phyloP scores from a whole-genome alignment of 2,888 invertebrate species.

The Meteorus colon region DNA sequence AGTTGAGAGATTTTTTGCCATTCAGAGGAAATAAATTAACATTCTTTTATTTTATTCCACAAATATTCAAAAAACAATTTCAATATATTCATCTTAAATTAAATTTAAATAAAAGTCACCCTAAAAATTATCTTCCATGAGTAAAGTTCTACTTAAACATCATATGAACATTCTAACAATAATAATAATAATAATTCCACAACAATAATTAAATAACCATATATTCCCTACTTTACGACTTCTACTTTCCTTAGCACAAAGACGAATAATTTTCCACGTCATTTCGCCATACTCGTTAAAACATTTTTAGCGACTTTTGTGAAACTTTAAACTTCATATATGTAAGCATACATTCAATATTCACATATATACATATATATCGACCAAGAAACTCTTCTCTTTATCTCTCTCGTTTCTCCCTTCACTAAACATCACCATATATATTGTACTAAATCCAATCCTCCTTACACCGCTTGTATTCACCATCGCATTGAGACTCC shows the following conservation, averaged over 20 bases:
- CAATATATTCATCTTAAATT: too few species aligned
- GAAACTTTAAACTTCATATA: conserved; percentile 56
- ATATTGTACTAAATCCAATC: conserved; percentile 3
- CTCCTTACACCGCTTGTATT: neutral
- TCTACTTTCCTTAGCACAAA: neutral
- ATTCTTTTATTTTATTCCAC: too few species aligned
- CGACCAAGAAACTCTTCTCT: conserved; percentile 28
- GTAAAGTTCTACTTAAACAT: too few species aligned
- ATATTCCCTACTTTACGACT: neutral
- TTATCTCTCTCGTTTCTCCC: conserved; percentile 31
- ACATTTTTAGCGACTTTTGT: conserved; percentile 69
- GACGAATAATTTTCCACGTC: conserved; percentile 50
- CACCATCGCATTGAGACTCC: conserved; percentile 57
- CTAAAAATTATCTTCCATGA: too few species aligned
- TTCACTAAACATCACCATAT: conserved; percentile 27
- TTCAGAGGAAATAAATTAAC: too few species aligned
- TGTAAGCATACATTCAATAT: neutral
- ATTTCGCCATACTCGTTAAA: conserved; percentile 58
- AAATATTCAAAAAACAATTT: too few species aligned
- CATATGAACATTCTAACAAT: neutral
- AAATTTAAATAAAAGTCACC: too few species aligned
- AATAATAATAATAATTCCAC: neutral
- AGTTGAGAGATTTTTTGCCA: too few species aligned
- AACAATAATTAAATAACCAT: neutral
- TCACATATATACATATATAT: conserved; percentile 49